Conservation (phyloP, 2,888 invertebrate species). For the Coelinius sp. region DNA sequence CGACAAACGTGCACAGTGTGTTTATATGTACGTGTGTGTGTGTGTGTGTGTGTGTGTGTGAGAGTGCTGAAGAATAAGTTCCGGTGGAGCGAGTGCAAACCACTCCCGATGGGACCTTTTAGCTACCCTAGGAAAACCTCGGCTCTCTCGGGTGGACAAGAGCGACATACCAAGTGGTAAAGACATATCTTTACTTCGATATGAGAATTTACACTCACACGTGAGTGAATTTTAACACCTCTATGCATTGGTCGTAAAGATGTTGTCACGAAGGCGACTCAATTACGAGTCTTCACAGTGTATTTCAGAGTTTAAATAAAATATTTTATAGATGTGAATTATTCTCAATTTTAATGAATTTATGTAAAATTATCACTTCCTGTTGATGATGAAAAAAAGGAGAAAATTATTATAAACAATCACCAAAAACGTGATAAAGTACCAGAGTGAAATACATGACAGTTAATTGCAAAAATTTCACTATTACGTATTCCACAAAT, state of each 20-base stretch:
- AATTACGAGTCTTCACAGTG: not conserved
- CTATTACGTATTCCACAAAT: slow-evolving; percentile 21
- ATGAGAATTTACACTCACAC: not conserved
- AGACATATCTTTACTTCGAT: slow-evolving; percentile 18
- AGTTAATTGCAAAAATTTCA: slow-evolving; percentile 36
- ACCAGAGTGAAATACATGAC: slow-evolving; percentile 14
- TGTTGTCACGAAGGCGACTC: not conserved
- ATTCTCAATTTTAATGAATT: not conserved
- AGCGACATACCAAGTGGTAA: slow-evolving; percentile 7
- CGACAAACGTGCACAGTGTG: not conserved
- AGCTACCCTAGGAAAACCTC: slow-evolving; percentile 18
- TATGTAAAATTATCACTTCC: not conserved
- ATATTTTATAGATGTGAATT: slow-evolving; percentile 3
- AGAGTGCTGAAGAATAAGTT: slow-evolving; percentile 16
- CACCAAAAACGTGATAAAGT: not conserved
- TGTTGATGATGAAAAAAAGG: not conserved
- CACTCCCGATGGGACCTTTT: slow-evolving; percentile 36
- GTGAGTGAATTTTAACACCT: not conserved
- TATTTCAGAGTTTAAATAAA: not conserved
- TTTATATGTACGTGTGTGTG: too few species aligned
- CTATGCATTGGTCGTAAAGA: not conserved
- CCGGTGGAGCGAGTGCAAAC: slow-evolving; percentile 13
- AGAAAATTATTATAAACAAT: not conserved
- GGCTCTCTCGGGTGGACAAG: slow-evolving; percentile 6
- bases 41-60: not conserved